A percentile compares a stretch with the other conserved stretches of the same genome.
These are phyloP conservation scores for Halichoeres trimaculatus DNA, from an alignment of 2,113 vertebrate genomes.

Conservation along the genomic window DNA sequence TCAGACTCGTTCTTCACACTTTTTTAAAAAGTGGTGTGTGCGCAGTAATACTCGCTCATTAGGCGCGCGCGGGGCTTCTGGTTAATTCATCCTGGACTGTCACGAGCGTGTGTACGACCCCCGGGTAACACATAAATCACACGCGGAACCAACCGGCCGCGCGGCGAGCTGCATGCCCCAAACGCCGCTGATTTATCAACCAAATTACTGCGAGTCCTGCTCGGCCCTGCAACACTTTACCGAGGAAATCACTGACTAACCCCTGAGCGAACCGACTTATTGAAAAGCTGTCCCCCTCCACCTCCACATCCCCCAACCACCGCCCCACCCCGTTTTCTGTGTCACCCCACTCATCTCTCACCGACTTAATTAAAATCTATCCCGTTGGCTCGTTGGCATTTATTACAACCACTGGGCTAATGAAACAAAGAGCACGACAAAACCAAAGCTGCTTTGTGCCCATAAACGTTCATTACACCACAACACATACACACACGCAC, in stretches of 20 bases:
- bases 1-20: constrained; percentile 90
- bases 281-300: constrained; percentile 79
- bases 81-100: constrained; percentile 97
- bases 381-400: constrained; percentile 80
- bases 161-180: constrained; percentile 76
- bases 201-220: constrained; percentile 91
- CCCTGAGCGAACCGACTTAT: constrained; percentile 87
- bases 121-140: constrained; percentile 98
- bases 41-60: constrained; percentile 98
- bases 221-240: constrained; percentile 80
- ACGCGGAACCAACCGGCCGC: constrained; percentile 84
- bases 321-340: constrained; percentile 57
- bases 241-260: constrained; percentile 84
- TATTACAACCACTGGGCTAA: constrained; percentile 80
- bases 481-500: constrained; percentile 2
- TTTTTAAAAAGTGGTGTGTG: constrained; percentile 66
- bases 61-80: constrained; percentile 89
- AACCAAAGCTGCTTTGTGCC: constrained; percentile 72
- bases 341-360: constrained; percentile 82
- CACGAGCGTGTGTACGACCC: constrained; percentile 93
- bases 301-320: constrained; percentile 53
- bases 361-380: constrained; percentile 84
- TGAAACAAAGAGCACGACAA: constrained; percentile 78
- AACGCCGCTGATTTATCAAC: constrained; percentile 93
- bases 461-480: constrained; percentile 70